Percentiles rank a stretch among this genome's conserved stretches.
Evolutionary conservation across 2,888 invertebrate species (phyloP).

Genomic region (Matsumyia berberina): DNA sequence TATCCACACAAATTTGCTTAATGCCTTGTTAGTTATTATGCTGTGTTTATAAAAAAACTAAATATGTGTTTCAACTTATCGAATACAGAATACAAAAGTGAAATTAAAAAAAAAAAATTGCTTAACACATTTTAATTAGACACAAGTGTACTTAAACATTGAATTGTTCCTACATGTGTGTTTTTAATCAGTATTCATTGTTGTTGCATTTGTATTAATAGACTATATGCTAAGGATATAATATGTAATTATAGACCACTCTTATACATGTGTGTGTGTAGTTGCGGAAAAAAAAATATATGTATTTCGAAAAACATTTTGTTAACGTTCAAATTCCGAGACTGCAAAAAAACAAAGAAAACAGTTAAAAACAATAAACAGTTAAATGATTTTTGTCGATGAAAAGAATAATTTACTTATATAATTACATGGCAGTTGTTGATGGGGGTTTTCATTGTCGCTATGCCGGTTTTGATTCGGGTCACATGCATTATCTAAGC

Average conservation of each 20-base stretch:
- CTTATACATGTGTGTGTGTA: slow-evolving; percentile 59
- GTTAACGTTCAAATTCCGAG: slow-evolving; percentile 80
- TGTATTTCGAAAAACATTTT: slow-evolving; percentile 66
- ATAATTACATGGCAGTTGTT: slow-evolving; percentile 46
- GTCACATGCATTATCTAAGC: neutral
- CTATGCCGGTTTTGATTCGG: neutral
- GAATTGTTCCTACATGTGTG: slow-evolving; percentile 33
- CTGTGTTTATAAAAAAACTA: neutral
- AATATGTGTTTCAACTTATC: slow-evolving; percentile 46
- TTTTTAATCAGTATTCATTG: slow-evolving; percentile 40
- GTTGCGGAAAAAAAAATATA: slow-evolving; percentile 65
- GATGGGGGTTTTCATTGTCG: slow-evolving; percentile 1
- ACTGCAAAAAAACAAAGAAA: slow-evolving; percentile 79
- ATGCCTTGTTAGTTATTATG: slow-evolving; percentile 32
- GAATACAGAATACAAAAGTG: slow-evolving; percentile 25
- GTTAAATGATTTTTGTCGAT: slow-evolving; percentile 43
- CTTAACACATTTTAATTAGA: slow-evolving; percentile 32
- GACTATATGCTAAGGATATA: slow-evolving; percentile 42
- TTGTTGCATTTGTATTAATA: slow-evolving; percentile 43
- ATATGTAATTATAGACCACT: slow-evolving; percentile 49
- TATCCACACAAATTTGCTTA: slow-evolving; percentile 26
- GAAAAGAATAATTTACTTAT: slow-evolving; percentile 41
- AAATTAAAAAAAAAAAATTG: slow-evolving; percentile 32
- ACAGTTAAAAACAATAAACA: slow-evolving; percentile 74
- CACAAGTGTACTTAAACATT: slow-evolving; percentile 56